phyloP scores from a whole-genome alignment of 2,797 vertebrate genomes.

The Anas bernieri region DNA sequence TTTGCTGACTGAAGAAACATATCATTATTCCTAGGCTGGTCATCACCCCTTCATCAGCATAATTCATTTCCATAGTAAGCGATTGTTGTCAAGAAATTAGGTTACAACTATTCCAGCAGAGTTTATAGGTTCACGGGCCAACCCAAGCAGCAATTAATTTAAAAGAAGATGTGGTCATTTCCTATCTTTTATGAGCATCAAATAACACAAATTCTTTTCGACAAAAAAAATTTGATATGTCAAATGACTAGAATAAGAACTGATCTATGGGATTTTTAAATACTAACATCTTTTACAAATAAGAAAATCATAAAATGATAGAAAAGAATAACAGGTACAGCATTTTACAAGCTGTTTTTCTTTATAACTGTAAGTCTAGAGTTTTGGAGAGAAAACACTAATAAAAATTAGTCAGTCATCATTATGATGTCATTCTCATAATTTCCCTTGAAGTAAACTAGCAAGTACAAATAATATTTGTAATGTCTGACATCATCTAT shows the following conservation, averaged over 20 bases:
- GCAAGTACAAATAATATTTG: conserved; percentile 87
- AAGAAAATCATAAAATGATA: conserved; percentile 56
- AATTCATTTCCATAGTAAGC: conserved; percentile 38
- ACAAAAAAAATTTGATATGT: conserved; percentile 9
- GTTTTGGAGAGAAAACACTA: conserved; percentile 79
- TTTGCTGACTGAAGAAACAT: conserved; percentile 45
- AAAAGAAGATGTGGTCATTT: conserved; percentile 74
- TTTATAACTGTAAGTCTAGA: conserved; percentile 72
- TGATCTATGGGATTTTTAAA: conserved; percentile 32
- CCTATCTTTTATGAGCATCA: conserved; percentile 65
- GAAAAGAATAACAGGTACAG: conserved; percentile 65
- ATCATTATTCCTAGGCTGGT: background rate
- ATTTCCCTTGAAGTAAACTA: conserved; percentile 82
- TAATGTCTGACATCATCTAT: conserved; percentile 85
- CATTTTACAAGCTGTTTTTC: conserved; percentile 73
- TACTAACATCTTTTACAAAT: conserved; percentile 55
- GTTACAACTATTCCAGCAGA: conserved; percentile 44
- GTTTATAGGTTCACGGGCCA: conserved; percentile 51
- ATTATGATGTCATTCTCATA: conserved; percentile 83
- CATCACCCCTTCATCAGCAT: conserved; percentile 47
- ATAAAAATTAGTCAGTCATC: conserved; percentile 81
- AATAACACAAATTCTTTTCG: conserved; percentile 25
- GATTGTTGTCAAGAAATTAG: conserved; percentile 54
- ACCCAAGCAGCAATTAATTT: conserved; percentile 64
- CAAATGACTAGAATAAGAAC: conserved; percentile 25